These are phyloP conservation scores for Hippocampus mohnikei DNA, from an alignment of 2,113 vertebrate species.

Conservation along the genomic window DNA sequence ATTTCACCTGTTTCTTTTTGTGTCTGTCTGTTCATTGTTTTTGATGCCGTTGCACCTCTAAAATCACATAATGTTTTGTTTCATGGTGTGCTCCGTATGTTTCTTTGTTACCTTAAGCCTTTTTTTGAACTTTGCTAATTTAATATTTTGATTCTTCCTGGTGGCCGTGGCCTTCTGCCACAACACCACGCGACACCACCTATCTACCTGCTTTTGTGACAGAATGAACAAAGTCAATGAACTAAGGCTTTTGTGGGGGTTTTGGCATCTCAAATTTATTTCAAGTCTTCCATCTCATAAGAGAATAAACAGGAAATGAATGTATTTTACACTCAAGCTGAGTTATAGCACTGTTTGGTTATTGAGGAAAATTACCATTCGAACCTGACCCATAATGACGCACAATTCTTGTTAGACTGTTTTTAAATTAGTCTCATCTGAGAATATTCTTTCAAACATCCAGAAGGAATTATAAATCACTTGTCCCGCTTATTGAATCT, in stretches of 20 bases:
- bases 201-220: no score
- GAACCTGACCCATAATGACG: slow-evolving; percentile 10
- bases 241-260: background rate
- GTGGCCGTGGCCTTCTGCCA: no score
- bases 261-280: background rate
- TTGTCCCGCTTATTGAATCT: slow-evolving; percentile 52
- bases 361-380: slow-evolving; percentile 20
- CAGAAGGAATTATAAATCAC: slow-evolving; percentile 39
- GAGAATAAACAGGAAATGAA: background rate
- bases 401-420: slow-evolving; percentile 12
- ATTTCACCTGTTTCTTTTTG: no score
- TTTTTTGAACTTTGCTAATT: no score
- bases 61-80: no score
- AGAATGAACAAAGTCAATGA: background rate
- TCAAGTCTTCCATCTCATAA: background rate
- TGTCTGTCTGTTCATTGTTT: no score
- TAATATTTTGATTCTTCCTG: no score
- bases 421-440: slow-evolving; percentile 19
- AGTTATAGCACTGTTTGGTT: slow-evolving; percentile 19
- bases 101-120: no score
- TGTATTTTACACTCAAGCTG: background rate
- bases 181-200: no score
- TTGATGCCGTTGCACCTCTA: no score
- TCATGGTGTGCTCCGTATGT: no score
- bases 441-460: slow-evolving; percentile 30